phyloP scores from a whole-genome alignment of 2,888 invertebrate genomes.

The Rhagium mordax region DNA sequence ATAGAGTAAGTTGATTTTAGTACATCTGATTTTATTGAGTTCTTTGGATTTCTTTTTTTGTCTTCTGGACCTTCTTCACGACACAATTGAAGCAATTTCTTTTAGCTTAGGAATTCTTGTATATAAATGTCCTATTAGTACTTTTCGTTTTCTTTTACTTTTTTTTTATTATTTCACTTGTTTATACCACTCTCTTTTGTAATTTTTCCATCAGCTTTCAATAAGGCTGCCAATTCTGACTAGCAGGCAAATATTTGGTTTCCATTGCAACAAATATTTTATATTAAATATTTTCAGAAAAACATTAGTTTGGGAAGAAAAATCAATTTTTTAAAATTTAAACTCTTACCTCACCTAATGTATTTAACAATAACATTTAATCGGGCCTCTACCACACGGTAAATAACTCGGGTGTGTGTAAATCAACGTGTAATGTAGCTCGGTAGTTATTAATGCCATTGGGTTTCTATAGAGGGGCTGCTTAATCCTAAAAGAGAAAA shows the following conservation, averaged over 20 bases:
- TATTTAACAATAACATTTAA: too few species aligned
- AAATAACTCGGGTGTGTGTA: too few species aligned
- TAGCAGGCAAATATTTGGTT: neutral
- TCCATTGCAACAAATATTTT: too few species aligned
- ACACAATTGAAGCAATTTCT: neutral
- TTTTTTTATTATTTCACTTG: neutral
- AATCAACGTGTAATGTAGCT: too few species aligned
- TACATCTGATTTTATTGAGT: conserved; percentile 6
- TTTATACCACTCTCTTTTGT: neutral
- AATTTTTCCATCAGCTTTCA: neutral
- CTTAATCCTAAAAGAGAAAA: too few species aligned
- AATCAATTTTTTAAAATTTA: neutral
- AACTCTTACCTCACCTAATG: too few species aligned
- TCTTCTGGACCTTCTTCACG: conserved; percentile 19
- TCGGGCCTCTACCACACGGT: too few species aligned
- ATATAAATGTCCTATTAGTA: neutral
- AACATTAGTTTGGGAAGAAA: neutral
- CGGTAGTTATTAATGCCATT: too few species aligned
- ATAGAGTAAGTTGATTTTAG: conserved; percentile 62
- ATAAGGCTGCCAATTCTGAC: neutral
- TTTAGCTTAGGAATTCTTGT: neutral
- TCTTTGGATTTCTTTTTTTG: conserved; percentile 25
- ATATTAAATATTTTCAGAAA: too few species aligned
- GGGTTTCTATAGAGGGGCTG: too few species aligned
- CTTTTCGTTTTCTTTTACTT: neutral